Evolutionary conservation across 2,888 invertebrate species (phyloP).

Genomic region (Torymus tubicola): DNA sequence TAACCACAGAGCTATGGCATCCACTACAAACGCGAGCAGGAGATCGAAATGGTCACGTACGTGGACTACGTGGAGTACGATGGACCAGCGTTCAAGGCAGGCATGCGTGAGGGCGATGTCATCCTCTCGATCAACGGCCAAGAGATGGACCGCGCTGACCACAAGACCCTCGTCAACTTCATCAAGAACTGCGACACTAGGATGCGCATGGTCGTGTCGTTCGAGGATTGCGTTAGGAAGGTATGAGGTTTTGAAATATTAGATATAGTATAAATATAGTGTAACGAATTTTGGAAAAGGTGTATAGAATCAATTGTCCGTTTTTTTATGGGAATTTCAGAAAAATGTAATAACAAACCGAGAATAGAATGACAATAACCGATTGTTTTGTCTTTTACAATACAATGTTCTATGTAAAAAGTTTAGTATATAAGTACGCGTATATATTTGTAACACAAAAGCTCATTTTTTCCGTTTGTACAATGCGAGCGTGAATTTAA

Average conservation of each 20-base stretch:
- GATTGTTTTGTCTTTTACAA: too few species aligned
- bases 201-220: conserved; percentile 97
- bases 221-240: conserved; percentile 97
- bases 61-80: conserved; percentile 97
- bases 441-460: too few species aligned
- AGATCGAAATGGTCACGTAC: conserved; percentile 97
- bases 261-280: too few species aligned
- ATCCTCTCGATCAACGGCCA: conserved; percentile 97
- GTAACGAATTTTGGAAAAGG: too few species aligned
- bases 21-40: conserved; percentile 94
- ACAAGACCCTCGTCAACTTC: conserved; percentile 93
- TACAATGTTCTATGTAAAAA: too few species aligned
- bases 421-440: too few species aligned
- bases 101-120: conserved; percentile 97
- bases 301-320: too few species aligned
- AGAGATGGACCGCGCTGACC: conserved; percentile 96
- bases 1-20: conserved; percentile 92
- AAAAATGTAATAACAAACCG: too few species aligned
- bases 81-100: conserved; percentile 93
- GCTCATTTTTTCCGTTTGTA: too few species aligned
- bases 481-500: too few species aligned
- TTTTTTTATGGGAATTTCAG: too few species aligned
- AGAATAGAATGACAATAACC: too few species aligned
- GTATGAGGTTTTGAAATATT: conserved; percentile 74
- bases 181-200: conserved; percentile 92